Percentiles rank a stretch among this genome's conserved stretches.
These are phyloP conservation scores for Himalopsyche anomala DNA, from an alignment of 2,888 invertebrate species.

Conservation along the genomic window DNA sequence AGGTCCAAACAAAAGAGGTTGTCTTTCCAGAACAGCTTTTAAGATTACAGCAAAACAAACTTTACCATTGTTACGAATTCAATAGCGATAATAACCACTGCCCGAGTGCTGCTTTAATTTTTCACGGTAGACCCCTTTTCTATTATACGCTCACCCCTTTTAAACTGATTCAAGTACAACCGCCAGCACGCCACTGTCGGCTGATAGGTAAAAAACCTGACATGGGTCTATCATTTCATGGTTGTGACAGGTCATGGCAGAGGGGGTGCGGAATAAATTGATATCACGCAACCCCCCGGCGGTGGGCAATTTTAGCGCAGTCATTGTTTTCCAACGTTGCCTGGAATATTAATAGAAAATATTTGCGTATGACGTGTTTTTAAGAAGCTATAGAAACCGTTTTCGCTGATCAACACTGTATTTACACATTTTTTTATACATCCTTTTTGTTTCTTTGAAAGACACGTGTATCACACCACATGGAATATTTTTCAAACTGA, in stretches of 20 bases:
- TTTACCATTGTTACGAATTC: no score
- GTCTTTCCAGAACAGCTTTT: no score
- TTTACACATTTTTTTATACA: no score
- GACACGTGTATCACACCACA: no score
- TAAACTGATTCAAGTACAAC: background rate
- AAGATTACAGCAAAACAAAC: no score
- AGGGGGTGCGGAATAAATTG: background rate
- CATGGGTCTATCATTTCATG: slow-evolving; percentile 21
- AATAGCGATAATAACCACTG: background rate
- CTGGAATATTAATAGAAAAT: background rate
- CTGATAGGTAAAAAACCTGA: background rate
- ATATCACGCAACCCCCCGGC: slow-evolving; percentile 1
- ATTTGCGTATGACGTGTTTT: background rate
- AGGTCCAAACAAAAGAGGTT: no score
- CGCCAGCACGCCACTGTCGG: background rate
- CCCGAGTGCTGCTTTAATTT: background rate
- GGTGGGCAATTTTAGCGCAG: background rate
- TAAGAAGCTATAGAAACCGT: no score
- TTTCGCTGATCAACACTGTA: no score
- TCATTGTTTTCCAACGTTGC: slow-evolving; percentile 11
- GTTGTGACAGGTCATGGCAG: slow-evolving; percentile 18
- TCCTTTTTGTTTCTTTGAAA: no score
- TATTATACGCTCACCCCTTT: background rate
- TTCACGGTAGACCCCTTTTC: background rate
- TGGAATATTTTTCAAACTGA: no score